Evolutionary conservation across 2,113 vertebrate genomes (phyloP), one percentile per base, ranked within the genome.

Genomic region (Fulmarus glacialis): DNA sequence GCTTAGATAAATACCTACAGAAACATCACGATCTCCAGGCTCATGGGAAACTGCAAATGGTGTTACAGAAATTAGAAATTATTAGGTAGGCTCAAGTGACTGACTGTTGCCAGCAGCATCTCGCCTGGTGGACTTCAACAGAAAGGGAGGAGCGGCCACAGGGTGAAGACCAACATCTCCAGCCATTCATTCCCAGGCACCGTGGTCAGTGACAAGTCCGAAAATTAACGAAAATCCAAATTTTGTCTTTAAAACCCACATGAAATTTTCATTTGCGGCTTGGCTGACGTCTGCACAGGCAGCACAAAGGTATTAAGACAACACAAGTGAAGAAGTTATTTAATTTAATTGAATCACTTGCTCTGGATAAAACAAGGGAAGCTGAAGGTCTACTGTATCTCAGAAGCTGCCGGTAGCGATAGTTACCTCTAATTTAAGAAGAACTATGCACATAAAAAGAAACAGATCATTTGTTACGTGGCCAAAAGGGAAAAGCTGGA

Each of bases 71-170:
- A 40, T 15, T 8, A 36, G 21, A 56, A 92, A 40, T 15, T 8
- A 19, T 24, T 14, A 42, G 58, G 26, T 14, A 43, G 45, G 18
- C 19, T 60, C 1, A 0, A 64, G 58, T 2, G 0, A 70, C 29
- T 0, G 0, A 13, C 22, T 55, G 8, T 47, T 2, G 0, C 68
- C 68, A 87, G 58, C 63, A 78, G 36, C 29, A 48, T 38, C 68
- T 55, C 3, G 1, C 45, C 26, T 34, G 23, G 23, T 27, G 18
- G 50, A 58, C 26, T 34, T 58, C 56, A 12, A 34, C 34, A 36
- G 53, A 56, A 56, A 56, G 21, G 29, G 52, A 47, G 19, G 48
- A 47, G 50, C 2, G 1, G 50, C 30, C 2, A 1, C 13, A 21
- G 42, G 12, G 15, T 16, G 40, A 79, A 27, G 40, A 80, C 7